Evolutionary conservation across 2,113 vertebrate genomes (phyloP).

Genomic region (Ctenodactylus gundi): DNA sequence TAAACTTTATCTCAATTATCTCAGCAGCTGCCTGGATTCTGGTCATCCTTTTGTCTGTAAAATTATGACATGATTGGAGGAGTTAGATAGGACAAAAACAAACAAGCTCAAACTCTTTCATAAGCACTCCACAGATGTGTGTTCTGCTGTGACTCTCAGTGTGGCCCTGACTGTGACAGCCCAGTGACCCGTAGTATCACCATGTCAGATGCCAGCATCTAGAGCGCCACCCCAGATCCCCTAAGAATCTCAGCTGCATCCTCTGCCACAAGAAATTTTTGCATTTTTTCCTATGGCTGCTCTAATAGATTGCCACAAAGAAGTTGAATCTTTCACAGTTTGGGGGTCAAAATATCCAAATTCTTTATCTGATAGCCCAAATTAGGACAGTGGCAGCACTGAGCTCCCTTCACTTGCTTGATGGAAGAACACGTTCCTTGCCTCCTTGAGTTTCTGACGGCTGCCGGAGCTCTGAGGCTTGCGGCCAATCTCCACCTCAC

Average conservation of each 20-base stretch:
- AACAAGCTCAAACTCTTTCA: neutral
- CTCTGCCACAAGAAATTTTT: neutral
- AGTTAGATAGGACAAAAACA: neutral
- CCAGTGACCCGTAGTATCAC: neutral
- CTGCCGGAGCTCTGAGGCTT: neutral
- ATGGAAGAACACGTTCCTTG: neutral
- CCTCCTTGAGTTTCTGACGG: neutral
- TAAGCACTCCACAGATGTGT: neutral
- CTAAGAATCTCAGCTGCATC: neutral
- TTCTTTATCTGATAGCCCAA: neutral
- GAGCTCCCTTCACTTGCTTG: neutral
- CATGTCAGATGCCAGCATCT: neutral
- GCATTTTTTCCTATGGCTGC: neutral
- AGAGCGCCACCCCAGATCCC: neutral
- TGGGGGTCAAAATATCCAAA: neutral
- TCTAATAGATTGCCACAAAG: neutral
- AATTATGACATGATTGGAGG: neutral
- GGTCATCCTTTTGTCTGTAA: constrained; percentile 22
- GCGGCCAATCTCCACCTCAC: neutral
- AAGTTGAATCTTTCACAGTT: neutral
- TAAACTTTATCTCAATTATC: constrained; percentile 64
- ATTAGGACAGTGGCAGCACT: neutral
- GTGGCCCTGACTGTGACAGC: neutral
- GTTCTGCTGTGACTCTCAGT: neutral
- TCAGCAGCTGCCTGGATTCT: constrained; percentile 45